Base-by-base conservation (phyloP, 2,113 vertebrate genomes). In the Mirounga angustirostris region DNA sequence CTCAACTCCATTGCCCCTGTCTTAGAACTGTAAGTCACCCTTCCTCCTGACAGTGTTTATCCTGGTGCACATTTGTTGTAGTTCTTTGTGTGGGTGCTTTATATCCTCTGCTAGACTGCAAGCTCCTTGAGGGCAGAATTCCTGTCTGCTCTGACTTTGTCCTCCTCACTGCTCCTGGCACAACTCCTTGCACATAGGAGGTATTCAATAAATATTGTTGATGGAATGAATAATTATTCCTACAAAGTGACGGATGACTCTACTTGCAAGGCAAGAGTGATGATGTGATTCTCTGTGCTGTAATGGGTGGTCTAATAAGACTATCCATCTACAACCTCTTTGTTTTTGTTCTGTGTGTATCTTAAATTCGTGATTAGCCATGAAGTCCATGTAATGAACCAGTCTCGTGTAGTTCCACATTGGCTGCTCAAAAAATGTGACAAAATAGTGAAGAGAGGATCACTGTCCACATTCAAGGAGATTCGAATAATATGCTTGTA, bases 71-170 rank as follows among this genome's bases (percentile, higher is more conserved):
- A 2, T 92, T 67, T 63, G 36, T 40, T 54, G 65, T 21, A 73
- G 26, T 63, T 63, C 50, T 91, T 84, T 69, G 74, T 58, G 67
- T 74, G 89, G 61, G 19, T 67, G 69, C 12, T 65, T 52, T 2
- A 16, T 69, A 12, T 36, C 16, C 59, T 16, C 11, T 36, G 52
- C 69, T 94, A 54, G 82, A 97, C 11, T 74, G 26, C 26, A 83
- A 54, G 86, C 93, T 54, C 36, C 73, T 71, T 30, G 78, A 95
- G 63, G 82, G 89, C 36, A 95, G 95, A 95, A 69, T 79, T 91
- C 73, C 46, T 56, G 7, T 40, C 76, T 82, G 36, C 50, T 69
- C 89, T 43, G 22, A 86, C 52, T 80, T 96, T 54, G 33, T 89
- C 0, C 16, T 94, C 9, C 40, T 79, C 28, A 54, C 18, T 92